Percentiles rank a stretch among this genome's conserved stretches.
Conservation (phyloP, 2,113 vertebrate genomes). For the Amblyornis subalaris region DNA sequence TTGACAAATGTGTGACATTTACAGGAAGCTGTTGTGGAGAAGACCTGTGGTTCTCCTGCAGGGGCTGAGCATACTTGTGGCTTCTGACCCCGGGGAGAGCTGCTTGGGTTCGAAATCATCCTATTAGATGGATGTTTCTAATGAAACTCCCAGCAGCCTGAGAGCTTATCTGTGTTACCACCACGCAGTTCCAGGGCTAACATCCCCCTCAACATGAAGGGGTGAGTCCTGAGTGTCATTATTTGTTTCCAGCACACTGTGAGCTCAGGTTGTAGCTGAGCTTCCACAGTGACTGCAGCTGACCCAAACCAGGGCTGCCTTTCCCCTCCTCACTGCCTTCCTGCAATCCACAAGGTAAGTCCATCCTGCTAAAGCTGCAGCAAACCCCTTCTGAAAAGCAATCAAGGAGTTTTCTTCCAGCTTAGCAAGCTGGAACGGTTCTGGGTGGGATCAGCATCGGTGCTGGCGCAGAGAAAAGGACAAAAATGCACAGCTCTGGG, state of each 20-base stretch:
- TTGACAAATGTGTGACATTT: constrained; percentile 3
- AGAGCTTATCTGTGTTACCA: not conserved
- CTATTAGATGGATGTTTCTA: constrained; percentile 17
- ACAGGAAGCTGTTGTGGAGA: not conserved
- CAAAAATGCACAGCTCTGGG: not conserved
- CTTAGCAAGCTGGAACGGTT: not conserved
- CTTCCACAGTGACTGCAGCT: not conserved
- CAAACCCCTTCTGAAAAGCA: not conserved
- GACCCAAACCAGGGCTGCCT: not conserved
- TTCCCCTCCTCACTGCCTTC: not conserved
- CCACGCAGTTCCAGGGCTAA: not conserved
- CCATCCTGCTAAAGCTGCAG: not conserved
- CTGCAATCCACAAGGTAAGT: not conserved
- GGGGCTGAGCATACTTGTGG: not conserved
- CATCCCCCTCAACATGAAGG: not conserved
- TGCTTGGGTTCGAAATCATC: constrained; percentile 16
- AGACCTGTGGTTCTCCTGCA: constrained; percentile 2
- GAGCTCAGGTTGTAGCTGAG: not conserved
- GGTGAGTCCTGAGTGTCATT: not conserved
- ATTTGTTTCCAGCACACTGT: accelerated
- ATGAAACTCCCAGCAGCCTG: not conserved
- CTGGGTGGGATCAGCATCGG: not conserved
- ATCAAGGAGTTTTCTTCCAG: not conserved
- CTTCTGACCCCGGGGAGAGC: not conserved
- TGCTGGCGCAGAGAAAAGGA: not conserved